Evolutionary conservation across 2,888 invertebrate species (phyloP), one percentile per base, ranked within the genome.

Genomic region (Phrixothrix hirtus): DNA sequence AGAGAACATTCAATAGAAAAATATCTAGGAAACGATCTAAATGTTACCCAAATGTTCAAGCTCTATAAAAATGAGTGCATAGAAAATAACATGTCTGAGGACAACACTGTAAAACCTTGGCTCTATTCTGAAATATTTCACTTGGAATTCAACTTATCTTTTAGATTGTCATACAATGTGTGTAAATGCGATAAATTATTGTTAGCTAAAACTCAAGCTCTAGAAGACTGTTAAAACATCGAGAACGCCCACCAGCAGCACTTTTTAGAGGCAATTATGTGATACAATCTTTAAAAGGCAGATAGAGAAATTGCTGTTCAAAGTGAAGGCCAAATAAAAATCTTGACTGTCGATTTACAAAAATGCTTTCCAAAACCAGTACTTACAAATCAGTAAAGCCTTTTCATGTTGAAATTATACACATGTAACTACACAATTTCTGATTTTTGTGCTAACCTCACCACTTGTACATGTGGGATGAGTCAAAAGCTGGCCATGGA

Each of bases 381-480:
- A 7, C 37, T 59, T 2, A 53, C 44, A 36, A 58, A 58, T 37
- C 9, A 14, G 7, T 50, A 57, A 50, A 58, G 59, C 29, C 58
- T 60, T 41, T 60, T 59, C 41, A 41, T 12, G 9, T 31, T 58
- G 12, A 59, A 60, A 29, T 31, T 60, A 14, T 59, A 57, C 55
- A 54, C 54, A 11, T 54, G 27, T 15, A 36, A 36, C 10, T 10
- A 35, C 21, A 57, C 57, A 3, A 50, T 54, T 3, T 29, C 37
- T 13, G 53, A 59, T 35, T 9, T n/a, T 15, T 9, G 4, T 15
- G 35, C 17, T 17, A 35, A 35, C 4, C 50, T 2, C 6, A 31
- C 53, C 12, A 13, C 50, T 14, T 63, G 59, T 30, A 21, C 4
- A 55, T 60, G 43, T 62, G 61, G 58, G 62, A 62, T 39, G 59